Evolutionary conservation across 2,888 invertebrate genomes (phyloP), one percentile per base, ranked within the genome.

Genomic region (Abrostola triplasia): DNA sequence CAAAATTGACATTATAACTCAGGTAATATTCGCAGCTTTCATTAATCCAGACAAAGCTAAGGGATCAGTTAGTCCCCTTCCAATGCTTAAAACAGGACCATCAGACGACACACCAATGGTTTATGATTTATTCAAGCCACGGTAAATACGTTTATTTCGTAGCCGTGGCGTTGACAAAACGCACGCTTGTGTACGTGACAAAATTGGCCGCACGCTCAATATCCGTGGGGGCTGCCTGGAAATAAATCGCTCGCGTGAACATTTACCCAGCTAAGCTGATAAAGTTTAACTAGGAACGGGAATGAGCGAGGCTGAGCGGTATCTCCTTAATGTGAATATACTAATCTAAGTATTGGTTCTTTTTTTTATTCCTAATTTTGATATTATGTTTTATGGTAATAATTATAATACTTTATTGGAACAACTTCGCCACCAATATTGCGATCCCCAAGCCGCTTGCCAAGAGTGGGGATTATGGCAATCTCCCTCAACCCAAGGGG

Each of bases 61-160:
- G 4, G 41, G 37, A 35, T 37, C 36, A 54, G 36, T 56, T 58
- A 58, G 13, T 47, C 44, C 44, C 48, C 47, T 49, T 4, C 47
- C 41, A 48, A 5, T 36, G 12, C 53, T 61, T 24, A 64, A 72
- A 76, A 72, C 76, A 62, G 44, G 65, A 67, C 72, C 74, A 57
- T 57, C 59, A 44, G 44, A 13, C 42, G 55, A 42, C 35, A 49
- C 67, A 67, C 54, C 76, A 75, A 77, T 67, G 68, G 73, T 73
- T 67, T 77, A 84, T 79, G 81, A 81, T 79, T 80, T 81, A 83
- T 84, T 81, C 81, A 75, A 73, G 68, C 75, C 80, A 74, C 81
- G 76, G 76, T 78, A 77, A 80, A 83, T 78, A 80, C 80, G 81
- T 79, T 83, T 81, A 77, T 81, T 82, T 80, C 80, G 59, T 51